Evolutionary conservation across 2,888 invertebrate species (phyloP), one percentile per base, ranked within the genome.

Genomic region (Cheilosia impressa): DNA sequence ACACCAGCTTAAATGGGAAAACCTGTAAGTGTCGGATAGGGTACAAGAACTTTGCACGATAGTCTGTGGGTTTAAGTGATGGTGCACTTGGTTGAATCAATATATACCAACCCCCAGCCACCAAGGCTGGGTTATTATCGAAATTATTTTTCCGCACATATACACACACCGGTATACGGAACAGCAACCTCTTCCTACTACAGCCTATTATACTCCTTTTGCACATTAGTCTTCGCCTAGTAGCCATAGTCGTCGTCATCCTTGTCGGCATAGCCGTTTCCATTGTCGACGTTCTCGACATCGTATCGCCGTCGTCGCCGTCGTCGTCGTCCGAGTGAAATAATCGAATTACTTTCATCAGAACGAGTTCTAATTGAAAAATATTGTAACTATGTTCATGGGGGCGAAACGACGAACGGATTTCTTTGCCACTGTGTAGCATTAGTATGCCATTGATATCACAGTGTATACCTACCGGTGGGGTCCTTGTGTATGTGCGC

Each of bases 301-400:
- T 71, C 72, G 63, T 72, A 45, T 80, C 79, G 87, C 79, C 83
- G 79, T 87, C 82, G 27, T 50, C 68, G 17, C 53, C 73, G 78
- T 77, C 76, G 83, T 78, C 75, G 88, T 88, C 90, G 90, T 90
- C 91, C 90, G 90, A 92, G 91, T 91, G 92, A 90, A 92, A 90
- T 92, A 92, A 92, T 92, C 92, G 91, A 92, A 92, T 92, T 92
- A 92, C 90, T 91, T 92, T 92, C 92, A 91, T 90, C 89, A 91
- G 92, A 92, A 90, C 91, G 91, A 92, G 89, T 92, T 92, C 92
- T 92, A 92, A 92, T 92, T 92, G 93, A 92, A 92, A 92, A 92
- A 92, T 92, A 92, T 92, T 92, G 91, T 91, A 89, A 89, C 91
- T 90, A 89, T 87, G 77, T 83, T 79, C 79, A 77, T 82, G 78